Percentiles rank a stretch among this genome's conserved stretches.
These are phyloP conservation scores for Actenoides hombroni DNA, from an alignment of 2,113 vertebrate species.

Conservation along the genomic window DNA sequence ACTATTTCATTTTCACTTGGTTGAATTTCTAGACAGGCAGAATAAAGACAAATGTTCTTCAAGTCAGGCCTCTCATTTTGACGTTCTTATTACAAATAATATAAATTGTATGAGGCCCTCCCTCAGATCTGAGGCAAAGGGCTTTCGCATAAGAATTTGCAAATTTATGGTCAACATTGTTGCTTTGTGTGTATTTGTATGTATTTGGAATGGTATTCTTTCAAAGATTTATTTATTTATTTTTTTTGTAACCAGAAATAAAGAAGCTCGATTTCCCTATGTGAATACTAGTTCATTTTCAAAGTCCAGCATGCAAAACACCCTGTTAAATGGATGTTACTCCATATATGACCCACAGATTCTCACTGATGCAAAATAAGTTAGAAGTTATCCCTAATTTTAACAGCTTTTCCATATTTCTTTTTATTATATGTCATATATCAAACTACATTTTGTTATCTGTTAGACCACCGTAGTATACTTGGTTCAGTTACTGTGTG, in stretches of 20 bases:
- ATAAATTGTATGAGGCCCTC: not conserved
- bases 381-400: not conserved
- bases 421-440: not conserved
- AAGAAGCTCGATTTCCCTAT: not conserved
- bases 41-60: conserved; percentile 26
- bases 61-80: not conserved
- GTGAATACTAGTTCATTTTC: not conserved
- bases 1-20: conserved; percentile 11
- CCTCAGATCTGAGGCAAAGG: not conserved
- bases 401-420: not conserved
- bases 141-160: not conserved
- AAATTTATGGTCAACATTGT: not conserved
- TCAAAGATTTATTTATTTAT: not conserved
- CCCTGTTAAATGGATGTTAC: not conserved
- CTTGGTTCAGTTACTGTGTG: not conserved
- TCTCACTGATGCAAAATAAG: not conserved
- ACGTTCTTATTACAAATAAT: not conserved
- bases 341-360: not conserved
- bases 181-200: not conserved
- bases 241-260: not conserved
- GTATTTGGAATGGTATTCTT: not conserved
- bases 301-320: not conserved
- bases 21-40: conserved; percentile 14
- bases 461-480: not conserved
- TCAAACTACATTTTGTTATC: not conserved